Evolutionary conservation across 2,888 invertebrate genomes (phyloP), one percentile per base, ranked within the genome.

Genomic region (Sinohyriopsis cumingii): DNA sequence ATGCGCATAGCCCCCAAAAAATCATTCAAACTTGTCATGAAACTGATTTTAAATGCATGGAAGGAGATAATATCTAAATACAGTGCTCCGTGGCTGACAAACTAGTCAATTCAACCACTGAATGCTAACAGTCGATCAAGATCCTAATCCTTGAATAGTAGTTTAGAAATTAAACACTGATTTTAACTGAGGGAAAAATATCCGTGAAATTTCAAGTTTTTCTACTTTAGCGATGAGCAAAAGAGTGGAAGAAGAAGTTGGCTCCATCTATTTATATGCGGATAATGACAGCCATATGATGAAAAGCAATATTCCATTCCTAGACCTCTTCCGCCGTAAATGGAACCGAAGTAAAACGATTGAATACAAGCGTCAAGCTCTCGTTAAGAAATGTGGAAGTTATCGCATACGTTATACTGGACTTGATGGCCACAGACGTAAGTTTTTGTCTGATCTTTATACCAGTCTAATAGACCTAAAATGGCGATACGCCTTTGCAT

Each of bases 381-480:
- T 98, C 72, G 95, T 98, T 80, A 95, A 96, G 91, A 98, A 98
- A 90, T 96, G 97, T 90, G 98, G 98, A 77, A 97, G 97, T 90
- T 96, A 97, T 92, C 97, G 98, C 92, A 95, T 98, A 77, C 95
- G 95, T 80, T 96, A 96, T 91, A 95, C 95, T 65, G 95, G 96
- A 67, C 96, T 98, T 84, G 95, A 96, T 79, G 96, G 97, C 91
- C 93, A 96, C 90, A 93, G 96, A 86, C 65, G 76, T 1, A 78
- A 80, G 22, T 82, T 77, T 56, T 66, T 82, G 2, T 68, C 81
- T 45, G 97, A 98, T 88, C 95, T 97, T 86, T 98, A 97, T 91
- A 96, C 97, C 69, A 97, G 97, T 59, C 92, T 98, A 80, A 96
- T 97, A 82, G 97, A 97, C 91, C 94, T 96, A 25, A 95, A 96